phyloP scores from a whole-genome alignment of 2,113 vertebrate species.

The Albula goreensis region DNA sequence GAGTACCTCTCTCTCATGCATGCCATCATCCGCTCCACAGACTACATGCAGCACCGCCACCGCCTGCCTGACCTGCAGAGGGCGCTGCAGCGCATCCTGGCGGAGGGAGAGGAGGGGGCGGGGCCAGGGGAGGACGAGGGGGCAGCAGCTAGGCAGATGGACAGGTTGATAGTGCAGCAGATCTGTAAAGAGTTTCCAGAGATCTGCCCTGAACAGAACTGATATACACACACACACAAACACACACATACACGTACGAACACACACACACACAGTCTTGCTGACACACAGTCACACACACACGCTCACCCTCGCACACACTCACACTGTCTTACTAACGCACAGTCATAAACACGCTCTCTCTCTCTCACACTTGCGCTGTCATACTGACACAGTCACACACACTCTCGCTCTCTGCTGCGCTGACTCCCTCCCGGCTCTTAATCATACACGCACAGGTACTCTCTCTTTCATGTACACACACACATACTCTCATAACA shows the following conservation, averaged over 20 bases:
- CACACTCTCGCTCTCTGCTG: not conserved
- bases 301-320: not conserved
- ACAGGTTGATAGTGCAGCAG: slow-evolving; percentile 90
- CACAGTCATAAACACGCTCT: not conserved
- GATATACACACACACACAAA: slow-evolving; percentile 23
- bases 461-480: not conserved
- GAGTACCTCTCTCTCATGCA: slow-evolving; percentile 97
- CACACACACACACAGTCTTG: not conserved
- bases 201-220: slow-evolving; percentile 61
- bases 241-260: too few relatives aligned
- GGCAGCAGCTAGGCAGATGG: slow-evolving; percentile 87
- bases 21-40: slow-evolving; percentile 86
- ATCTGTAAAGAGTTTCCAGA: slow-evolving; percentile 91
- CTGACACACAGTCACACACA: not conserved
- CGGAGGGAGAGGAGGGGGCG: slow-evolving; percentile 74
- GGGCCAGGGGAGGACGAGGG: slow-evolving; percentile 70
- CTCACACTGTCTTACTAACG: not conserved
- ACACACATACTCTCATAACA: not conserved
- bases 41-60: slow-evolving; percentile 91
- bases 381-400: not conserved
- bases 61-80: slow-evolving; percentile 85
- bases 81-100: slow-evolving; percentile 84
- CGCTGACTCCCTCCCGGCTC: not conserved
- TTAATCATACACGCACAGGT: too few relatives aligned
- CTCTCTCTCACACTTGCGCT: not conserved